Base-by-base conservation (phyloP, 1,140 invertebrate species). In the Philopotamus ludificatus region DNA sequence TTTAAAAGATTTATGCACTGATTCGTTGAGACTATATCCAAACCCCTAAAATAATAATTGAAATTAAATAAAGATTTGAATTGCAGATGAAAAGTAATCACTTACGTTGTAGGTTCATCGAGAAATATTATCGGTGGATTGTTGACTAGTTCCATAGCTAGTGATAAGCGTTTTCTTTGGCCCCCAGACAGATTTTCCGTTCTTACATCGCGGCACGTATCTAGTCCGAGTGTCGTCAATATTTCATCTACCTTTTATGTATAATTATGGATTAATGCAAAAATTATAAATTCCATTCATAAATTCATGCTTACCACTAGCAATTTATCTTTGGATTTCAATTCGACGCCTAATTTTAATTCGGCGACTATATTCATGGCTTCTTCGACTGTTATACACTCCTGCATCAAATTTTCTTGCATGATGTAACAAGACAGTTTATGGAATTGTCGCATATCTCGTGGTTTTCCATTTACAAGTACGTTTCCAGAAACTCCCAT, bases 101-200 rank as follows among this genome's bases (percentile, higher is more conserved):
- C 82, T 81, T 80, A 95, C 93, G 89, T 94, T 3, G 93, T 97
- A 42, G 94, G 94, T 78, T 97, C 94, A 76, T 97, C 94, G 63
- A 97, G 84, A 73, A 95, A 94, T 81, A 97, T 88, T 28, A 97
- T 84, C 0, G 92, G 90, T 9, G 94, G 94, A 77, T 96, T 94
- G 72, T 89, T 93, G 25, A 95, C 81, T 49, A 92, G 74, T 77
- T 92, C 90, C 34, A 94, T 79, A 1, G 92, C 94, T 59, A 97
- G 93, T 1, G 91, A 87, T 3, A 97, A 78, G 66, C 94, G 83
- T 77, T 95, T 97, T 66, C 86, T 85, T 77, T 97, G 91, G 1
- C 94, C 94, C 8, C 94, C 94, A 2, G 92, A 95, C 10, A 96
- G 79, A 18, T 86, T 79, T 9, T 79, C 81, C 0, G 88, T 87